Base-by-base conservation (phyloP, 2,888 invertebrate genomes). In the Netelia fuscicornis region DNA sequence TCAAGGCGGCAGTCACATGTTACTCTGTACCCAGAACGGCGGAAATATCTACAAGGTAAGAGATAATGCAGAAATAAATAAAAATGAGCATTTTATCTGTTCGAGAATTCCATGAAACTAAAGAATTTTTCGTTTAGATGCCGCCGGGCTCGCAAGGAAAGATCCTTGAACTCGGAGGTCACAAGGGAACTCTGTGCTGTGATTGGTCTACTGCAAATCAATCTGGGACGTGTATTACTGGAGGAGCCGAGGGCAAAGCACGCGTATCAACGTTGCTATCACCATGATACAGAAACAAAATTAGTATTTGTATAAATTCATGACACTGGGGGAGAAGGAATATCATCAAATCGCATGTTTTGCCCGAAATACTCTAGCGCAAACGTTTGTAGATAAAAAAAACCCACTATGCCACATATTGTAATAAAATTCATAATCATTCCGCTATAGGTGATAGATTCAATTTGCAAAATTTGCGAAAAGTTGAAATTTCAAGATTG, bases 141-240 rank as follows among this genome's bases (percentile, higher is more conserved):
- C 92, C 93, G 72, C 93, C 94, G 25, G 90, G 90, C 56, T 87
- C 89, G 17, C 92, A 94, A 88, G 92, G 90, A 52, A 93, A 91
- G 87, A 93, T 94, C 60, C 91, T 95, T 88, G 94, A 94, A 79
- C 90, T 95, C 62, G 95, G 95, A 52, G 95, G 95, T 48, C 95
- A 95, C 88, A 94, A 93, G 86, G 94, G 94, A 37, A 94, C 95
- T 0, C 93, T 95, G 23, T 95, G 95, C 37, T 95, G 95, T 64
- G 96, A 96, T 90, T 96, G 96, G 96, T 95, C 95, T 9, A 94
- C 95, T 23, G 94, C 95, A 30, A 94, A 95, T 90, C 95, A 95
- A 88, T 95, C 95, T 48, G 95, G 95, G 62, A 95, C 95, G 13
- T 95, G 95, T 88, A 94, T 96, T 79, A 95, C 95, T 52, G 95